Percentiles rank a stretch among this genome's conserved stretches.
Conservation (phyloP, 2,888 invertebrate species). For the Macrophya alboannulata region DNA sequence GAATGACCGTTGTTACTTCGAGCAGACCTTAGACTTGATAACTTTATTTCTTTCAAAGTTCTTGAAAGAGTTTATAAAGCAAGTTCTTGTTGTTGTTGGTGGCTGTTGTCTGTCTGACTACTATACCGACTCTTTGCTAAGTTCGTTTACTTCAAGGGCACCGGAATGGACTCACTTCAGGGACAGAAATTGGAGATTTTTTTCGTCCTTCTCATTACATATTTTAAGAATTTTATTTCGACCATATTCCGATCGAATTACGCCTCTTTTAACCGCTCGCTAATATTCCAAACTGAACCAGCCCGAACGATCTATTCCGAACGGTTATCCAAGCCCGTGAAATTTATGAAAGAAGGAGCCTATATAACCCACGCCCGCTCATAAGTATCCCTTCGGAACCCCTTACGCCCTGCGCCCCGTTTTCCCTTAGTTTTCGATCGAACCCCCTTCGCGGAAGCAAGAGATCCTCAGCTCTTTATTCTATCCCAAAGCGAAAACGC, state of each 20-base stretch:
- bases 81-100: conserved; percentile 5
- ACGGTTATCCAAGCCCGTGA: conserved; percentile 76
- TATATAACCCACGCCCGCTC: conserved; percentile 78
- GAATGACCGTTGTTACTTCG: not conserved
- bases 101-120: not conserved
- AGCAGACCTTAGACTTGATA: conserved; percentile 1
- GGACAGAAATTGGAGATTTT: not conserved
- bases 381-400: conserved; percentile 58
- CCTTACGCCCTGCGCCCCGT: conserved; percentile 5
- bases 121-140: not conserved
- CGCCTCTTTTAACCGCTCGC: not conserved
- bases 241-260: not conserved
- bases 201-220: not conserved
- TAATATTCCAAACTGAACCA: not conserved
- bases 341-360: conserved; percentile 80
- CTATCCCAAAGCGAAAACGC: conserved; percentile 34
- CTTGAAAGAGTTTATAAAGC: conserved; percentile 1
- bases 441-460: not conserved
- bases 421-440: not conserved
- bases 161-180: not conserved
- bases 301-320: conserved; percentile 77
- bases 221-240: not conserved
- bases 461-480: conserved; percentile 46
- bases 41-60: conserved; percentile 38
- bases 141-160: conserved; percentile 14